These are phyloP conservation scores for Myiotriccus ornatus DNA, from an alignment of 2,797 vertebrate genomes.

Conservation along the genomic window DNA sequence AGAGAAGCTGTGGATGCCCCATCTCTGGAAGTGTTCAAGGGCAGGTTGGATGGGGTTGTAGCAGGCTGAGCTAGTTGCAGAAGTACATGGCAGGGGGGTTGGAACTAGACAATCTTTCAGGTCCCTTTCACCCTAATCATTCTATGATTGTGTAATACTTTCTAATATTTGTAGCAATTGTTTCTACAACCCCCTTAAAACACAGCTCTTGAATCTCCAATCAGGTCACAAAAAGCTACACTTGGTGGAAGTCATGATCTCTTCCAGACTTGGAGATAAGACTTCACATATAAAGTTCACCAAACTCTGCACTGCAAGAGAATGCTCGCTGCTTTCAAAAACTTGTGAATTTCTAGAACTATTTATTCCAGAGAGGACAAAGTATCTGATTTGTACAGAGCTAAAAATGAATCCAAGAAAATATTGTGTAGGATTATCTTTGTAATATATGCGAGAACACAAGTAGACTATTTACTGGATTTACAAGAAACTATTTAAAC, in stretches of 20 bases:
- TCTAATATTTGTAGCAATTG: background rate
- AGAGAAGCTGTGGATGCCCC: background rate
- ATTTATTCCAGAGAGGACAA: background rate
- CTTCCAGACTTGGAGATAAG: background rate
- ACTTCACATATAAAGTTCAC: background rate
- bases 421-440: background rate
- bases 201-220: background rate
- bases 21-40: background rate
- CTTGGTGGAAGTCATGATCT: background rate
- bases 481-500: background rate
- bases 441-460: background rate
- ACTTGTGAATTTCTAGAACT: background rate
- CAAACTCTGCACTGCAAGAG: background rate
- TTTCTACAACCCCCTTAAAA: background rate
- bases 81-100: background rate
- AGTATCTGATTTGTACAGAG: background rate
- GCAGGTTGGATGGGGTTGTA: background rate
- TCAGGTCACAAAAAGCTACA: background rate
- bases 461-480: background rate
- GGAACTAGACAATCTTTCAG: background rate
- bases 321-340: background rate
- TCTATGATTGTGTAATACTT: background rate
- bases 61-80: background rate
- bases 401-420: background rate
- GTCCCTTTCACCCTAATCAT: background rate